phyloP scores from a whole-genome alignment of 2,888 invertebrate species.

The Cheilosia urbana region DNA sequence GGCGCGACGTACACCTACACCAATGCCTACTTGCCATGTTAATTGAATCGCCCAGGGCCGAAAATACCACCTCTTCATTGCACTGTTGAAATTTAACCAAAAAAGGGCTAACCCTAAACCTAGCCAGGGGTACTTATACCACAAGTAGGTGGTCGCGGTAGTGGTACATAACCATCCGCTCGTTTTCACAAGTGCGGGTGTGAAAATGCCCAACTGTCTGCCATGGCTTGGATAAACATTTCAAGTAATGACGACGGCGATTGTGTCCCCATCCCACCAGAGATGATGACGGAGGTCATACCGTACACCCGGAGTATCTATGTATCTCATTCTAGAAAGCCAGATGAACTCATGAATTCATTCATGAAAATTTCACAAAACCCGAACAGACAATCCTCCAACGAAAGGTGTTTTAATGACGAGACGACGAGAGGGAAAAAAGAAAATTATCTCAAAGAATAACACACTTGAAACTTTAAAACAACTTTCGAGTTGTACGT shows the following conservation, averaged over 20 bases:
- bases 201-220: slow-evolving; percentile 74
- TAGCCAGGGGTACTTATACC: not conserved
- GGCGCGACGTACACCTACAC: not conserved
- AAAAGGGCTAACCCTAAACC: slow-evolving; percentile 41
- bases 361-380: slow-evolving; percentile 67
- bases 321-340: slow-evolving; percentile 5
- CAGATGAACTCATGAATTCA: slow-evolving; percentile 66
- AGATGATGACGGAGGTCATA: slow-evolving; percentile 31
- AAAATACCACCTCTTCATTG: slow-evolving; percentile 1
- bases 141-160: slow-evolving; percentile 20
- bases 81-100: slow-evolving; percentile 29
- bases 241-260: slow-evolving; percentile 43
- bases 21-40: slow-evolving; percentile 31
- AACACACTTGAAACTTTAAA: slow-evolving; percentile 71
- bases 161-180: not conserved
- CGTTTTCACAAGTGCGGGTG: slow-evolving; percentile 46
- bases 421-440: slow-evolving; percentile 21
- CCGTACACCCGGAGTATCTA: not conserved
- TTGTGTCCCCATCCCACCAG: not conserved
- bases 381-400: slow-evolving; percentile 22
- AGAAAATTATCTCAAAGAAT: slow-evolving; percentile 68
- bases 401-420: slow-evolving; percentile 40
- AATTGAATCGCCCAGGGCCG: slow-evolving; percentile 61
- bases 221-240: slow-evolving; percentile 66
- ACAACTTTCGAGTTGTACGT: slow-evolving; percentile 40